phyloP scores from a whole-genome alignment of 2,113 vertebrate species.

The Pangasianodon hypophthalmus region DNA sequence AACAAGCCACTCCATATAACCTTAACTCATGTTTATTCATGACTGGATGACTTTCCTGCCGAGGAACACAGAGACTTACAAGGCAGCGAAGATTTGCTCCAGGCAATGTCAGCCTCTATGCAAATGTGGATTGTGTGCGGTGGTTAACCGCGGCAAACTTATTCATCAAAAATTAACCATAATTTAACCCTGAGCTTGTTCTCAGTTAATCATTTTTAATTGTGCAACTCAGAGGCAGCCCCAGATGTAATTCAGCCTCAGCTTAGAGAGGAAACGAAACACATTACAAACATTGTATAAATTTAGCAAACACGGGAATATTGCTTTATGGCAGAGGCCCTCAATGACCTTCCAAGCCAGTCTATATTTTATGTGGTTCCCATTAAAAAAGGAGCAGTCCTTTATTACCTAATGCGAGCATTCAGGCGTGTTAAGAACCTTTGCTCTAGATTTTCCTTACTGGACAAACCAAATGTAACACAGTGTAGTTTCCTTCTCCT shows the following conservation, averaged over 20 bases:
- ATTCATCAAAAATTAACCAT: constrained; percentile 26
- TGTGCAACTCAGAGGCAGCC: background rate
- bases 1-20: constrained; percentile 6
- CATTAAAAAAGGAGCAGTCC: too few species aligned
- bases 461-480: background rate
- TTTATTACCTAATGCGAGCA: background rate
- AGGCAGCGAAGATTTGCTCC: constrained; percentile 10
- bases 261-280: constrained; percentile 62
- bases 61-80: background rate
- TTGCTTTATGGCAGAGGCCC: background rate
- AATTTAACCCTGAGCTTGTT: constrained; percentile 22
- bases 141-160: constrained; percentile 1
- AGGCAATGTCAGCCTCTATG: constrained; percentile 19
- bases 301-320: constrained; percentile 12
- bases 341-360: background rate
- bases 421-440: background rate
- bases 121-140: background rate
- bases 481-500: background rate
- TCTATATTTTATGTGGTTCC: background rate
- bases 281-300: constrained; percentile 54
- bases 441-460: background rate
- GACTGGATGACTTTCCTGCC: background rate
- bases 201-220: constrained; percentile 14
- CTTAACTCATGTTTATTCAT: constrained; percentile 36
- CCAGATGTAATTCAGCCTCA: background rate